Evolutionary conservation across 2,113 vertebrate species (phyloP), one percentile per base, ranked within the genome.

Genomic region (Colistium nudipinnis): DNA sequence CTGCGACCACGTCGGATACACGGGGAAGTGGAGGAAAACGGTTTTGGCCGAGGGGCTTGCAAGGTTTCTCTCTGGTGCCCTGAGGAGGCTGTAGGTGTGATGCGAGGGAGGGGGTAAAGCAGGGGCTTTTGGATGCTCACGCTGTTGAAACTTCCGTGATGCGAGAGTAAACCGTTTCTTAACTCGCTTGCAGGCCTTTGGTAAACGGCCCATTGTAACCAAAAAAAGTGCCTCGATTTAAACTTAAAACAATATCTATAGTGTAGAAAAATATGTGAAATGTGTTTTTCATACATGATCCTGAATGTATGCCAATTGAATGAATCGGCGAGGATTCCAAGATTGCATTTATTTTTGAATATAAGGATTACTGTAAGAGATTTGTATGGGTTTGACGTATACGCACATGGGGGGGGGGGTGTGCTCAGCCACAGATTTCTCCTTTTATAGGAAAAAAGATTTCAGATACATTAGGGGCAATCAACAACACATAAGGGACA

Each of bases 1-100:
- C 48, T 43, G 60, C 65, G 22, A 54, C 67, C n/a, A 31, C 51
- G 66, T 24, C 76, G 81, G 84, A 78, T 72, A 16, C 83, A 82
- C 52, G 6, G 39, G 6, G 64, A 24, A 52, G 25, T 25, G 75
- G 53, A 75, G 62, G 54, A 17, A 22, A 59, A 57, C 41, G 53
- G 49, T n/a, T 63, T 54, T 47, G 60, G 19, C 36, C 20, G 19
- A 2, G 43, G n/a, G n/a, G n/a, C n/a, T n/a, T n/a, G n/a, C n/a
- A n/a, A n/a, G n/a, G n/a, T n/a, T n/a, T n/a, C n/a, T n/a, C n/a
- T n/a, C n/a, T n/a, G n/a, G n/a, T n/a, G n/a, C n/a, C n/a, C n/a
- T n/a, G n/a, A n/a, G n/a, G n/a, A n/a, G n/a, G 0, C 10, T 17
- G 43, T n/a, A n/a, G 48, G 14, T 53, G 12, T 5, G 17, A 3